Evolutionary conservation across 2,888 invertebrate species (phyloP), one percentile per base, ranked within the genome.

Genomic region (Phortica magna): DNA sequence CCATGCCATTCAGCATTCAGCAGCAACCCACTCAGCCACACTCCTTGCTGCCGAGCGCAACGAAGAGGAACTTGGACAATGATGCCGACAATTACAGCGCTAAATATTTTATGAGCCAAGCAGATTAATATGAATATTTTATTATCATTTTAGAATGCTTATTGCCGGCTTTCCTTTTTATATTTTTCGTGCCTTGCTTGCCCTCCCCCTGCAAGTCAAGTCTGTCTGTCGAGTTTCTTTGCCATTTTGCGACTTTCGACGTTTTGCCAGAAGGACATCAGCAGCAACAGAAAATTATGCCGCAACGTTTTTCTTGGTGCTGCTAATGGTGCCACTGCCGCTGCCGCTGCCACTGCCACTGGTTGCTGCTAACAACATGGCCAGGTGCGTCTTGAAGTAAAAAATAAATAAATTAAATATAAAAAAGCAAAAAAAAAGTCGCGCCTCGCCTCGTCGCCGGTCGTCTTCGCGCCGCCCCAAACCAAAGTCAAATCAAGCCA

Each of bases 51-150:
- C 68, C 43, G 43, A 70, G 68, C 42, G 48, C 48, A 14, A 48
- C 55, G 48, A 71, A n/a, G 17, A 59, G 10, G 48, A 59, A 59
- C 17, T 55, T 79, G 80, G 85, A 22, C 70, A 22, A 70, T 86
- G 88, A 86, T 86, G 87, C 88, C 87, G 81, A 87, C 88, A 88
- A 88, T 88, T 88, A 88, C 88, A 82, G 83, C 85, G 84, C 83
- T 88, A 82, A 88, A 86, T 85, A 87, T 85, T 89, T 87, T 85
- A 88, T 84, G 85, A 86, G 85, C 81, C 89, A 83, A 84, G 84
- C 85, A 88, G 84, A 88, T 89, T 88, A 88, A 84, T 87, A 88
- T 88, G 88, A 88, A 88, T 88, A 89, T 89, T 89, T 88, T 89
- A 89, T 88, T 88, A 88, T 85, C 87, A 89, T 88, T 85, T 85